Conservation (phyloP, 2,113 vertebrate species). For the Salvator merianae region DNA sequence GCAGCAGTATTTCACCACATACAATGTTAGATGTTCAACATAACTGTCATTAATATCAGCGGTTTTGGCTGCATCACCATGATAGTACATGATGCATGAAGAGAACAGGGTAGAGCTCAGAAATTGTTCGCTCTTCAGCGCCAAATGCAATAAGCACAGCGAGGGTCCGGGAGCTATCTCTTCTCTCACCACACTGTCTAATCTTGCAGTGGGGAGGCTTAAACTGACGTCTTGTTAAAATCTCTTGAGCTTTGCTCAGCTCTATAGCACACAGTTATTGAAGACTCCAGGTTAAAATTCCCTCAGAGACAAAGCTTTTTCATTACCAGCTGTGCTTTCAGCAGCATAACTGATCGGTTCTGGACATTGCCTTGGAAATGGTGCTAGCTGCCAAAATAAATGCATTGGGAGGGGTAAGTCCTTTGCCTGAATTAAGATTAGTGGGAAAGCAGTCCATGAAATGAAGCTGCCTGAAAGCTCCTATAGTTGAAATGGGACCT, state of each 20-base stretch:
- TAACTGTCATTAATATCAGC: conserved; percentile 16
- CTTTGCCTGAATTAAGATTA: neutral
- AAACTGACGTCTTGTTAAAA: conserved; percentile 22
- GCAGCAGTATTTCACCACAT: fast-evolving
- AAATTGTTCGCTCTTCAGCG: fast-evolving
- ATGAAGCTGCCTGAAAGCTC: neutral
- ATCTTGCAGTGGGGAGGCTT: conserved; percentile 8
- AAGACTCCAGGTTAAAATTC: conserved; percentile 19
- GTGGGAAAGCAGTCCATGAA: neutral
- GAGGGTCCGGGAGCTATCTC: neutral
- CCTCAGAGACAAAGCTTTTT: conserved; percentile 34
- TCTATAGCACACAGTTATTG: conserved; percentile 17
- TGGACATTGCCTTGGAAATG: neutral
- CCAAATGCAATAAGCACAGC: neutral
- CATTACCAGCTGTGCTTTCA: conserved; percentile 11
- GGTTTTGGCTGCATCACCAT: neutral
- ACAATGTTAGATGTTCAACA: conserved; percentile 8
- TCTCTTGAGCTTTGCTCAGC: conserved; percentile 30
- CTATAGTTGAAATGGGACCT: neutral
- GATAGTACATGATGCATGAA: fast-evolving
- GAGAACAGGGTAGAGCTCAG: neutral
- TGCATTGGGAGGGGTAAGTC: neutral
- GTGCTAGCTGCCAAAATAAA: neutral
- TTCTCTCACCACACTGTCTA: neutral
- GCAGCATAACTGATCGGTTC: neutral